Percentiles rank a stretch among this genome's conserved stretches.
Conservation (phyloP, 1,140 invertebrate genomes). For the Prorops nasuta region DNA sequence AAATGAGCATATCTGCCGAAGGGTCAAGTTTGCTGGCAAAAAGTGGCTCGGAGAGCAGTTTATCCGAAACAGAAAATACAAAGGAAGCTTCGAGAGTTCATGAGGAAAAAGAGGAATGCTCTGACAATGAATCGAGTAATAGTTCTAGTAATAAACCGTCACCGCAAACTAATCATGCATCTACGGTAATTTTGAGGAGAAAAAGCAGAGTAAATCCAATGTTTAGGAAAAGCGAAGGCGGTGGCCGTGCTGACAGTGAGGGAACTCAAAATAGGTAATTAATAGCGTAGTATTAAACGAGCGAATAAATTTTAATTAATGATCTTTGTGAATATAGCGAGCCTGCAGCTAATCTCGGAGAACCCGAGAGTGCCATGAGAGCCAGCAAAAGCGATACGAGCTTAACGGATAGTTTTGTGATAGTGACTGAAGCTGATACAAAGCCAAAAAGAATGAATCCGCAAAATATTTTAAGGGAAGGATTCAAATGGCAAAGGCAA, state of each 20-base stretch:
- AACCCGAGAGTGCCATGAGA: conserved; percentile 58
- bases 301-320: not conserved
- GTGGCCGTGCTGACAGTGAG: conserved; percentile 51
- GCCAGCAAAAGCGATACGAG: conserved; percentile 89
- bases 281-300: not conserved
- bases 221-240: conserved; percentile 69
- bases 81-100: conserved; percentile 69
- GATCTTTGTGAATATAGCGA: conserved; percentile 28
- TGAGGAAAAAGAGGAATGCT: conserved; percentile 69
- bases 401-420: conserved; percentile 86
- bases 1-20: conserved; percentile 76
- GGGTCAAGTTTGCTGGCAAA: conserved; percentile 66
- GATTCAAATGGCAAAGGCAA: conserved; percentile 88
- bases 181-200: conserved; percentile 62
- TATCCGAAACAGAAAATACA: conserved; percentile 72
- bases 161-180: conserved; percentile 49
- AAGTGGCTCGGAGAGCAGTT: conserved; percentile 81
- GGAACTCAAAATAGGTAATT: conserved; percentile 46
- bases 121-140: conserved; percentile 53
- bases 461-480: conserved; percentile 64
- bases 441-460: conserved; percentile 58
- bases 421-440: conserved; percentile 66
- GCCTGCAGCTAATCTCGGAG: conserved; percentile 28
- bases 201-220: conserved; percentile 65
- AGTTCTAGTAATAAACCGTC: conserved; percentile 46